Base-by-base conservation (phyloP, 2,888 invertebrate species). In the Hemaris fuciformis region DNA sequence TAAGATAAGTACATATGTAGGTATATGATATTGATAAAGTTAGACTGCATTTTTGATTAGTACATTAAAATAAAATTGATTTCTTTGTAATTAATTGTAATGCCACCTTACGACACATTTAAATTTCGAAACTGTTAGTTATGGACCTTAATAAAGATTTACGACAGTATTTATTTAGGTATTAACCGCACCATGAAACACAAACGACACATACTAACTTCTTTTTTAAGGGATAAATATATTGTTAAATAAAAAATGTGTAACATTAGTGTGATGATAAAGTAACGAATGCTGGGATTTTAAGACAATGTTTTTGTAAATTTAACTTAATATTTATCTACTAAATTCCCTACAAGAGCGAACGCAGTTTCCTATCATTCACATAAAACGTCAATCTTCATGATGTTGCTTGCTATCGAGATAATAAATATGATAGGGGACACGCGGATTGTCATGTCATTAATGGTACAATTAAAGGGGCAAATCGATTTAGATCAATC, bases 391-490 rank as follows among this genome's bases (percentile, higher is more conserved):
- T 89, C 90, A 89, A 79, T 90, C 89, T 89, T 87, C 79, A 89
- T 89, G 70, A 80, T 69, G 64, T 67, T 71, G 27, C 27, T 48
- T 80, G 69, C 74, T 63, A 68, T 65, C 65, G 65, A 60, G 71
- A 69, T 65, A 67, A 73, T 75, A 74, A 75, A 77, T 72, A 79
- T 81, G 80, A 89, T 90, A 89, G 84, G 89, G 88, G 88, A 87
- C 82, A 84, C 79, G 83, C 76, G 80, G 77, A 80, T 77, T 77
- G 74, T 72, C 73, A 73, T 74, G 75, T 60, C 74, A 75, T 73
- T 74, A 66, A 72, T 76, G 62, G 65, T 65, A 62, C 56, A 61
- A 59, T 69, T 70, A 68, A 79, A 77, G 73, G 75, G 74, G 73
- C 70, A 68, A 53, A 71, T 70, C 67, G 65, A 69, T 71, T 60